Percentiles rank a stretch among this genome's conserved stretches.
Evolutionary conservation across 2,888 invertebrate genomes (phyloP).

Genomic region (Athripsodes cinereus): DNA sequence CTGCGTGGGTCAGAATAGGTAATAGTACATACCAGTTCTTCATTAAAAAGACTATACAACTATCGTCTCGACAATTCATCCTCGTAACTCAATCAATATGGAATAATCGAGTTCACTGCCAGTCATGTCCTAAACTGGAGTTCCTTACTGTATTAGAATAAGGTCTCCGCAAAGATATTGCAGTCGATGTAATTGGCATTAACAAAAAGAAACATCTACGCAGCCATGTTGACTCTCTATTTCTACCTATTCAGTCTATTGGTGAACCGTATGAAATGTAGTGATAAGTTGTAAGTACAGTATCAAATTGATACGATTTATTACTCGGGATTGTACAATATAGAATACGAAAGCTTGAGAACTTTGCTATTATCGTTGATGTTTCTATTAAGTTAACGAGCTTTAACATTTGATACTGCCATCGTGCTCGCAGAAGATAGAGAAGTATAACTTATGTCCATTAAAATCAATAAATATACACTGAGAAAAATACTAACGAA

Average conservation of each 20-base stretch:
- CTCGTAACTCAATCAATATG: not conserved
- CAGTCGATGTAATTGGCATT: not conserved
- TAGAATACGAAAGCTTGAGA: no score
- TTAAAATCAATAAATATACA: no score
- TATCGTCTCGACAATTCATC: not conserved
- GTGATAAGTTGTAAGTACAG: not conserved
- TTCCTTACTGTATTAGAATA: not conserved
- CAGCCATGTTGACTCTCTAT: not conserved
- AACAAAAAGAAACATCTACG: not conserved
- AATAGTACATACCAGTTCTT: not conserved
- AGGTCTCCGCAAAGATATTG: not conserved
- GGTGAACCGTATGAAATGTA: not conserved
- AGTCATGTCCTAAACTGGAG: not conserved
- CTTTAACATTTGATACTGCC: not conserved
- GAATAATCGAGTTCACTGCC: not conserved
- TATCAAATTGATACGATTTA: conserved; percentile 1
- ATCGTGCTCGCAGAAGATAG: no score
- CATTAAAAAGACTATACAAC: not conserved
- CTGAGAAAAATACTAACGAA: no score
- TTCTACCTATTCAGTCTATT: not conserved
- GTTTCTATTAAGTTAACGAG: not conserved
- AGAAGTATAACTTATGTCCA: no score
- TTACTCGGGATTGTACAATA: not conserved
- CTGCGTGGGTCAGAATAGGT: not conserved
- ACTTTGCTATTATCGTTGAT: not conserved